A percentile compares a stretch with the other conserved stretches of the same genome.
Evolutionary conservation across 2,113 vertebrate genomes (phyloP).

Genomic region (Neogobius melanostomus): DNA sequence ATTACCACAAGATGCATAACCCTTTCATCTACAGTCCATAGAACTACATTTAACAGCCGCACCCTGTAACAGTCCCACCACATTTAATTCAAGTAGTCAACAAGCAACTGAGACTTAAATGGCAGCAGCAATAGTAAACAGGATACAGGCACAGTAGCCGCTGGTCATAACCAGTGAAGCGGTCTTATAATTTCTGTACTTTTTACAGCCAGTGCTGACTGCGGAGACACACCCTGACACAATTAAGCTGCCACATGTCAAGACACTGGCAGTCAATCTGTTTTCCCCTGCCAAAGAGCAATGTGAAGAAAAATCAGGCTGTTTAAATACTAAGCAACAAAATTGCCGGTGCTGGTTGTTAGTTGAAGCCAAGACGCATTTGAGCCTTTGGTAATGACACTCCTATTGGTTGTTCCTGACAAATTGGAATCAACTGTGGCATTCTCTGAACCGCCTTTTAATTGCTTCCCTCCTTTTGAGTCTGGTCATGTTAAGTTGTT

Average conservation of each 20-base stretch:
- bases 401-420: conserved; percentile 62
- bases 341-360: conserved; percentile 63
- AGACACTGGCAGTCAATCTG: conserved; percentile 17
- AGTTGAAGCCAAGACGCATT: conserved; percentile 43
- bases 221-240: conserved; percentile 30
- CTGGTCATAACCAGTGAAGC: conserved; percentile 34
- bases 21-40: conserved; percentile 15
- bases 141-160: conserved; percentile 43
- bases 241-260: conserved; percentile 20
- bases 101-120: conserved; percentile 39
- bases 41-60: conserved; percentile 10
- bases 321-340: conserved; percentile 66
- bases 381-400: conserved; percentile 48
- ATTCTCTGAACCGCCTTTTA: conserved; percentile 38
- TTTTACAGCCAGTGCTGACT: conserved; percentile 34
- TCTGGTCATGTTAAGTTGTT: background rate
- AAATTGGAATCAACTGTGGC: conserved; percentile 47
- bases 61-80: background rate
- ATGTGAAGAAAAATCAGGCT: conserved; percentile 49
- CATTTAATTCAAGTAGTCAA: conserved; percentile 17
- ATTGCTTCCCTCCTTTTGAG: conserved; percentile 27
- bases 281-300: conserved; percentile 27
- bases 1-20: conserved; percentile 23
- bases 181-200: conserved; percentile 49
- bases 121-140: conserved; percentile 52